Conservation (phyloP, 2,797 vertebrate species). For the Betta splendens region DNA sequence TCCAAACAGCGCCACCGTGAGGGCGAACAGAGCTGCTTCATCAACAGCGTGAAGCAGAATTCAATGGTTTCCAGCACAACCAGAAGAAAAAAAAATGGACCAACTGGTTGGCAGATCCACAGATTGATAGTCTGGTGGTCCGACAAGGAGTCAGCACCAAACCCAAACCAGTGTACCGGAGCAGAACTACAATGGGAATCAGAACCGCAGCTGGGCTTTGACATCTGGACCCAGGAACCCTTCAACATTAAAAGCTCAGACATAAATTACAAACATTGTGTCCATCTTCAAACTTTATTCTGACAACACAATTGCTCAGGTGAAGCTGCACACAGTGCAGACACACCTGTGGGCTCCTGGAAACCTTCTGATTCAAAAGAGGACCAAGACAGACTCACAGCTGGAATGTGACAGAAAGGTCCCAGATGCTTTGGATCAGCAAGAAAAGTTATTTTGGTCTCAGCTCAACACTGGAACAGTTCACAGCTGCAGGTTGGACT, state of each 20-base stretch:
- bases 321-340: constrained; percentile 71
- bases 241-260: neutral
- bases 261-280: neutral
- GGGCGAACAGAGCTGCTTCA: neutral
- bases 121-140: no score
- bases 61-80: no score
- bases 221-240: neutral
- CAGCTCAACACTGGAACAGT: neutral
- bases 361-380: constrained; percentile 65
- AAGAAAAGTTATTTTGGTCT: constrained; percentile 11
- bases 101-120: no score
- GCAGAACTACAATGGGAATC: no score
- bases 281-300: constrained; percentile 61
- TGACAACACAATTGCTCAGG: constrained; percentile 33
- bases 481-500: constrained; percentile 23
- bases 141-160: no score
- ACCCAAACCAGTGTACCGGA: no score
- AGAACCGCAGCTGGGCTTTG: no score
- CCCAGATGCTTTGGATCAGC: neutral
- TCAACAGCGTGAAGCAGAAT: no score
- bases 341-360: constrained; percentile 49
- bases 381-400: constrained; percentile 7
- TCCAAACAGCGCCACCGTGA: neutral
- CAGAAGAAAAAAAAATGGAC: no score
- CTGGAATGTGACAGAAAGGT: constrained; percentile 14